Base-by-base conservation (phyloP, 2,888 invertebrate genomes). In the Caenorhabditis macrosperma region DNA sequence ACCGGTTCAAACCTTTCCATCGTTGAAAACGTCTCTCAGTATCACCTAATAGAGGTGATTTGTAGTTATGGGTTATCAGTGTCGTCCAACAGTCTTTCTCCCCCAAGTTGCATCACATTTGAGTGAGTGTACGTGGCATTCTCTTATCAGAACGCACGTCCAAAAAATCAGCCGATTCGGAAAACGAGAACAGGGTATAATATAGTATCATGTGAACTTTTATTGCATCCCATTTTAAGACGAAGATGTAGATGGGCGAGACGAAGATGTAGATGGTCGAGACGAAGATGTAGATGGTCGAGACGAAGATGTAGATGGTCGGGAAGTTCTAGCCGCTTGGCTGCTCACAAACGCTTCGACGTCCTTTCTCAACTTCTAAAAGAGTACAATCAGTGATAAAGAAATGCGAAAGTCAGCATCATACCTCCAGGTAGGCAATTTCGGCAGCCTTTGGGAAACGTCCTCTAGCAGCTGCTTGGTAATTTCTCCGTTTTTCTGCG, bases 331-430 rank as follows among this genome's bases (percentile, higher is more conserved):
- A 12, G 12, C 12, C 1, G 15, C 24, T 1, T 12, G 2, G 2
- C 35, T 15, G 15, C 5, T 17, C 0, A 28, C 44, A 15, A 17
- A 12, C 28, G n/a, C 12, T 12, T 60, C 60, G 10, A 28, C 60
- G 9, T 60, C 60, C 20, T 7, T 17, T 28, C 44, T 46, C 2
- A 60, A 44, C n/a, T 59, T 9, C 59, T 59, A 44, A 26, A 59
- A 59, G 24, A 1, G 0, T 10, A 12, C 5, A 2, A 15, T 12
- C 6, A 9, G 15, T 38, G 38, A 38, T 38, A 38, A 38, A 38
- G 15, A 38, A 9, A 7, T 12, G 38, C 38, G 3, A 15, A 3
- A 15, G 9, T 38, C 38, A 38, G 38, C 38, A 38, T 38, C 12
- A 9, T 10, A 38, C 38, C 38, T 38, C 38, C 38, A 38, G 38